These are phyloP conservation scores for Eueides isabella DNA, from an alignment of 1,140 invertebrate genomes.

Conservation along the genomic window DNA sequence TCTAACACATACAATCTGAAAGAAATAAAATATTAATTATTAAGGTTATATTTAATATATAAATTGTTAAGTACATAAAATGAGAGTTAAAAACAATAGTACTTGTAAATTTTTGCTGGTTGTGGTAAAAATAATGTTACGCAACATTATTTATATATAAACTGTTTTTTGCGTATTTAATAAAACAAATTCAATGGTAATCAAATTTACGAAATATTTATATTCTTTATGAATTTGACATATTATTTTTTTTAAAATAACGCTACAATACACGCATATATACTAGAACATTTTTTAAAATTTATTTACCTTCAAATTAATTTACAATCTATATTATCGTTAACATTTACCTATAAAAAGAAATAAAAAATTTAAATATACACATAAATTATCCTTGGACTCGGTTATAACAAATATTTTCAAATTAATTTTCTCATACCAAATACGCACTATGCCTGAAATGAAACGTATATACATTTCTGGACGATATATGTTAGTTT, in stretches of 20 bases:
- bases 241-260: not conserved
- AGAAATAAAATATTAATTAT: slow-evolving; percentile 25
- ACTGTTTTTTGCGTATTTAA: not conserved
- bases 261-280: not conserved
- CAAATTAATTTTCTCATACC: too few relatives aligned
- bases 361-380: too few relatives aligned
- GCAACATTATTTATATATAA: not conserved
- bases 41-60: slow-evolving; percentile 1
- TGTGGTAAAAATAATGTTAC: not conserved
- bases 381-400: too few relatives aligned
- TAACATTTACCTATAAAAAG: too few relatives aligned
- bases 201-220: slow-evolving; percentile 7
- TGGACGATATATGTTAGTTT: slow-evolving; percentile 56
- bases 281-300: too few relatives aligned
- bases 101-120: slow-evolving; percentile 5
- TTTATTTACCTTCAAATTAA: too few relatives aligned
- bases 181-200: not conserved
- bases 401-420: too few relatives aligned
- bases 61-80: not conserved
- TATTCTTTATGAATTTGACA: not conserved
- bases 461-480: slow-evolving; percentile 55
- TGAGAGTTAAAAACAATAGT: not conserved
- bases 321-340: too few relatives aligned
- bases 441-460: not conserved
- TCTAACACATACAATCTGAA: slow-evolving; percentile 59